Evolutionary conservation across 2,888 invertebrate species (phyloP).

Genomic region (Trichogramma evanescens): DNA sequence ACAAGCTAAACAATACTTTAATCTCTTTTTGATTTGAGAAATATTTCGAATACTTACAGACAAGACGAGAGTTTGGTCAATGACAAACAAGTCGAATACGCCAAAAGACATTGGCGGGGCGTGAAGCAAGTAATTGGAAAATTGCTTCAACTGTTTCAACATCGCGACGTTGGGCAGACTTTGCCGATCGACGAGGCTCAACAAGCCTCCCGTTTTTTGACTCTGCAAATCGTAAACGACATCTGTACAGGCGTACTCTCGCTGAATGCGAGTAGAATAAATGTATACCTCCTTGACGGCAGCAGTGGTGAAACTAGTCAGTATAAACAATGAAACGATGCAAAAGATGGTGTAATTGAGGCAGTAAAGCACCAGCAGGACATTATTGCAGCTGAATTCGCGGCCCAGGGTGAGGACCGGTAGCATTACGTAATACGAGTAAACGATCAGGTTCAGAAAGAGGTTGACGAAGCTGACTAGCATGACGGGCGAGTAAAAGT

Average conservation of each 20-base stretch:
- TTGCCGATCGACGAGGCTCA: too few relatives aligned
- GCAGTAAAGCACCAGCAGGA: background rate
- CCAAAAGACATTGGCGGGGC: background rate
- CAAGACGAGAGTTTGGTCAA: background rate
- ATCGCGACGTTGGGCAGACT: too few relatives aligned
- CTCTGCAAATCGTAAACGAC: background rate
- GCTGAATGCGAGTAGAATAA: background rate
- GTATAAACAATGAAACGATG: background rate
- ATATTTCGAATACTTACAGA: background rate
- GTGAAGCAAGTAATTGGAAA: conserved; percentile 2
- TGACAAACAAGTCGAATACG: background rate
- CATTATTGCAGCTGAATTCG: too few relatives aligned
- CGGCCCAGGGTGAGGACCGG: background rate
- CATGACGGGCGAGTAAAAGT: background rate
- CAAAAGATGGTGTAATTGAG: background rate
- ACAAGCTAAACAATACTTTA: background rate
- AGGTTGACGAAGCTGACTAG: background rate
- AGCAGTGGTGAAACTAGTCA: background rate
- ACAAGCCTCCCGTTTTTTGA: background rate
- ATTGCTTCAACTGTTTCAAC: background rate
- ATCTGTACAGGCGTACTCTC: background rate
- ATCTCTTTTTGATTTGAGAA: too few relatives aligned
- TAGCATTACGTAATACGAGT: background rate
- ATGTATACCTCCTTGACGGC: background rate
- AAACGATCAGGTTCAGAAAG: background rate